These are phyloP conservation scores for Atherix ibis DNA, from an alignment of 2,888 invertebrate genomes.

Conservation along the genomic window DNA sequence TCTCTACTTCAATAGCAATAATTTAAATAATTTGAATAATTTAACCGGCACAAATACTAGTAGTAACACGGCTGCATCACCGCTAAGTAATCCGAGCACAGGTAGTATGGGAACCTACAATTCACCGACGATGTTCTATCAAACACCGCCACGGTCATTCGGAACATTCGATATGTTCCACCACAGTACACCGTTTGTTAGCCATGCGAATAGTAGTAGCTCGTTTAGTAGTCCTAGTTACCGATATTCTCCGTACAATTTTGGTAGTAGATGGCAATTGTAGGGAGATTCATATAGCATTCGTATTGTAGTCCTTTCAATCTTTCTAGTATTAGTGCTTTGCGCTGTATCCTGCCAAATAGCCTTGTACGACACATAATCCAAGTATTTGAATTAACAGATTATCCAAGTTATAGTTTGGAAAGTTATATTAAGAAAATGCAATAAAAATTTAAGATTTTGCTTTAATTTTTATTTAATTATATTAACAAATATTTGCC, in stretches of 20 bases:
- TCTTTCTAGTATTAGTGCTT: no score
- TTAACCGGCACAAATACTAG: constrained; percentile 12
- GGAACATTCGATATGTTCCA: constrained; percentile 32
- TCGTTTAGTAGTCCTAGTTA: constrained; percentile 31
- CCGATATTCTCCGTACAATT: constrained; percentile 32
- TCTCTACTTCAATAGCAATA: constrained; percentile 8
- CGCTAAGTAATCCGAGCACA: constrained; percentile 20
- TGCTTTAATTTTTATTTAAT: no score
- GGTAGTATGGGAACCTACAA: constrained; percentile 19
- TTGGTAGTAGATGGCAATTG: constrained; percentile 32
- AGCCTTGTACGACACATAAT: no score
- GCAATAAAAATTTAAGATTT: no score
- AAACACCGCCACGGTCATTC: constrained; percentile 25
- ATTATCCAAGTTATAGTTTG: no score
- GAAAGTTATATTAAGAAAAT: no score
- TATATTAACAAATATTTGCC: no score
- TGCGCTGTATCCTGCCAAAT: no score
- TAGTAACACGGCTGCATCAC: constrained; percentile 22
- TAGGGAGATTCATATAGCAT: no score
- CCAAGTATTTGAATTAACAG: no score
- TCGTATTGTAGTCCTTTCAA: no score
- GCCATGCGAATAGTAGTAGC: constrained; percentile 23
- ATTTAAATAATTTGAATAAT: constrained; percentile 7
- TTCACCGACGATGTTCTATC: constrained; percentile 16
- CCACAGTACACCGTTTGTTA: constrained; percentile 31